A percentile compares a stretch with the other conserved stretches of the same genome.
phyloP scores from a whole-genome alignment of 2,797 vertebrate genomes.

The Enteromius fasciolatus region DNA sequence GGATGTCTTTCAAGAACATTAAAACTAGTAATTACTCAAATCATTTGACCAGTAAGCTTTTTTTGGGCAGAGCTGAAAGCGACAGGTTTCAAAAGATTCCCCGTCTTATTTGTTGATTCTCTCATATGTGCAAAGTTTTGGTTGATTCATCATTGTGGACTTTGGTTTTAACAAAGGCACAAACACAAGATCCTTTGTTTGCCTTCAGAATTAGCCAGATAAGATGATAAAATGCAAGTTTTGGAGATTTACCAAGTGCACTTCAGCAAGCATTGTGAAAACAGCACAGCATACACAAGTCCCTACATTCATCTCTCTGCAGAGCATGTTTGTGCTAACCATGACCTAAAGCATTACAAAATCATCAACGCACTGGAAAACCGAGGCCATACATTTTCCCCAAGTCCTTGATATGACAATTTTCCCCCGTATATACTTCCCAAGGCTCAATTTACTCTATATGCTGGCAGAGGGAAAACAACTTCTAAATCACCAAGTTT shows the following conservation, averaged over 20 bases:
- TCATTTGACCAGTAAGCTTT: not conserved
- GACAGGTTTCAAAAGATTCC: not conserved
- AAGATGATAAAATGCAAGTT: constrained; percentile 17
- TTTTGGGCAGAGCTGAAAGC: not conserved
- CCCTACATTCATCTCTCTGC: constrained; percentile 23
- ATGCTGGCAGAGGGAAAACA: constrained; percentile 37
- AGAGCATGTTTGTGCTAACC: constrained; percentile 20
- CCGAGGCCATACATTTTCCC: constrained; percentile 26
- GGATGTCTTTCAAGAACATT: not conserved
- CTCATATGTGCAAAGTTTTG: not conserved
- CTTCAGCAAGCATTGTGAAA: constrained; percentile 6
- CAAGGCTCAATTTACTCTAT: not conserved
- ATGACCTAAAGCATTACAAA: constrained; percentile 31
- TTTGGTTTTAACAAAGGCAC: constrained; percentile 25
- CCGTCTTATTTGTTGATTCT: constrained; percentile 14
- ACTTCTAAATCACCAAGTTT: constrained; percentile 30
- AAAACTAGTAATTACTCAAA: not conserved
- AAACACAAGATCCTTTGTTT: constrained; percentile 32
- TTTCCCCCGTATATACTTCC: constrained; percentile 10
- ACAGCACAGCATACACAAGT: constrained; percentile 20
- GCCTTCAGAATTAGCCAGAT: constrained; percentile 12
- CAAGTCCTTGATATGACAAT: constrained; percentile 25
- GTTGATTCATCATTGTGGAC: not conserved
- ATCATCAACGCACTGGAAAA: constrained; percentile 21
- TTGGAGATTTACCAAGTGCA: constrained; percentile 23